These are phyloP conservation scores for Mystacides longicornis DNA, from an alignment of 2,888 invertebrate species.

Conservation along the genomic window DNA sequence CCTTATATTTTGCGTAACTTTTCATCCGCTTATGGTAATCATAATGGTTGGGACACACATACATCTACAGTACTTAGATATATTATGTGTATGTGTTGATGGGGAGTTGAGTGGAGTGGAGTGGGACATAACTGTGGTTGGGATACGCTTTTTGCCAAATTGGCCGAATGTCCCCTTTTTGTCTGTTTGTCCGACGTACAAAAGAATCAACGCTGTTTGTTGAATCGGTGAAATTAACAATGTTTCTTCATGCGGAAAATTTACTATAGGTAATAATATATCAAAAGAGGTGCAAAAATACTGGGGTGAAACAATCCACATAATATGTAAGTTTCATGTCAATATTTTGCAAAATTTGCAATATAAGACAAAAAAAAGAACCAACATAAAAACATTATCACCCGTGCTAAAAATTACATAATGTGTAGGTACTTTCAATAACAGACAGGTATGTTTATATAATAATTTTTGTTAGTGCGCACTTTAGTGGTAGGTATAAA, in stretches of 20 bases:
- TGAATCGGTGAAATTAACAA: not conserved
- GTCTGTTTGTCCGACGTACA: not conserved
- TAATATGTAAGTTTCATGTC: too few species aligned
- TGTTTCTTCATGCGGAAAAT: not conserved
- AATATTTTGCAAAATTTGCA: too few species aligned
- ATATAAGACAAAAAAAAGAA: too few species aligned
- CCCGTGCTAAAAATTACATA: too few species aligned
- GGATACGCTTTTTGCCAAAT: conserved; percentile 8
- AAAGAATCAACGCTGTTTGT: not conserved
- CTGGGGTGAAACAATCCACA: too few species aligned
- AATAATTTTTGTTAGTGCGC: too few species aligned
- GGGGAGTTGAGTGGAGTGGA: conserved; percentile 2
- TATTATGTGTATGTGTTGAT: not conserved
- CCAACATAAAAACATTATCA: too few species aligned
- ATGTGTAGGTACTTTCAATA: too few species aligned
- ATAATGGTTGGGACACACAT: not conserved
- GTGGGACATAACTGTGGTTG: not conserved
- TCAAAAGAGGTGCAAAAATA: too few species aligned
- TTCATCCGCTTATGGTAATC: not conserved
- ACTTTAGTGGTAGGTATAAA: too few species aligned
- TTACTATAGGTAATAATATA: not conserved
- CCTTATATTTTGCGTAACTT: not conserved
- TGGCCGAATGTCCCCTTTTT: conserved; percentile 7
- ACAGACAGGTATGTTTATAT: too few species aligned
- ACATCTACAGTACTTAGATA: too few species aligned